Percentiles rank a stretch among this genome's conserved stretches.
These are phyloP conservation scores for Synodontis membranacea DNA, from an alignment of 2,113 vertebrate genomes.

Conservation along the genomic window DNA sequence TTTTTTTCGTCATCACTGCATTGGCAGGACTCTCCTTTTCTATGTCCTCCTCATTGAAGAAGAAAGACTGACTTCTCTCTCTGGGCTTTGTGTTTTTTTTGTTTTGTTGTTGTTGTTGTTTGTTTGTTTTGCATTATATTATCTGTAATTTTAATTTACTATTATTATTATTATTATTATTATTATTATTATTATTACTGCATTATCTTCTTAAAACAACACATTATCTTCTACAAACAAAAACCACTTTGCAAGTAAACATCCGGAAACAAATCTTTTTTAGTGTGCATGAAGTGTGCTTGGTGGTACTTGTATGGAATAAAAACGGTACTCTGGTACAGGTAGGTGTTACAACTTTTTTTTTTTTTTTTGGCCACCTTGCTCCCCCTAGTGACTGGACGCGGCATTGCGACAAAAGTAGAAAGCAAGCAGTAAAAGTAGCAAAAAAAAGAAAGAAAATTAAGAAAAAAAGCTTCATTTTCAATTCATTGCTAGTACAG, in stretches of 20 bases:
- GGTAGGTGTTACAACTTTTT: background rate
- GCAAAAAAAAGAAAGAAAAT: background rate
- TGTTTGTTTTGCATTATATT: background rate
- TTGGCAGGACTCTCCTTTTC: background rate
- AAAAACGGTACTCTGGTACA: background rate
- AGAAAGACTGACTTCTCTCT: background rate
- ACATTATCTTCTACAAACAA: background rate
- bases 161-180: no score
- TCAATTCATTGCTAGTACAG: background rate
- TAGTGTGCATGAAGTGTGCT: background rate
- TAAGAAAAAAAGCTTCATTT: background rate
- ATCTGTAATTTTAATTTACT: background rate
- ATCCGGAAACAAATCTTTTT: background rate
- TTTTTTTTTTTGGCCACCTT: no score
- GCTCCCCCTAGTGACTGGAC: background rate
- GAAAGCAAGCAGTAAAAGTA: background rate
- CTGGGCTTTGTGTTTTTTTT: no score
- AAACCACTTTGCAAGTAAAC: background rate
- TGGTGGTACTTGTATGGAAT: background rate
- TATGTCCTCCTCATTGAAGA: background rate
- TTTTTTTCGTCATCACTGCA: conserved; percentile 22
- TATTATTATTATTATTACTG: no score
- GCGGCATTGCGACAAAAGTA: background rate
- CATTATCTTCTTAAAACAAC: no score
- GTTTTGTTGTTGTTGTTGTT: no score